phyloP scores from a whole-genome alignment of 2,888 invertebrate species.

The Tolmerus cingulatus region DNA sequence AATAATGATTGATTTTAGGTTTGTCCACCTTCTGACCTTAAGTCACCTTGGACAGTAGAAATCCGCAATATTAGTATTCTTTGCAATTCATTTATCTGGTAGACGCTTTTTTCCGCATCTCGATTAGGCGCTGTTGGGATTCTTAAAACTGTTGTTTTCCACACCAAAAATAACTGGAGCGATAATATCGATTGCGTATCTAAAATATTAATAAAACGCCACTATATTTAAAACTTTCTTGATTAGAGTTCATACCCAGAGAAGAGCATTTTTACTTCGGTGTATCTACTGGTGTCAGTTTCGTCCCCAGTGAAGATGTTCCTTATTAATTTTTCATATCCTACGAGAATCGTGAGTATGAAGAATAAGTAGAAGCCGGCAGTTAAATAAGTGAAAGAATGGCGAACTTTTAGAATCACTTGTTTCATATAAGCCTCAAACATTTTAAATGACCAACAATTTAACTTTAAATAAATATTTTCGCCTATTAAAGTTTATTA shows the following conservation, averaged over 20 bases:
- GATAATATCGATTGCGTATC: slow-evolving; percentile 64
- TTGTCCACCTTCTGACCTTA: neutral
- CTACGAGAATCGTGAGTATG: slow-evolving; percentile 69
- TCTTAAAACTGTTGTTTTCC: slow-evolving; percentile 59
- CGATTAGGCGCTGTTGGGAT: slow-evolving; percentile 60
- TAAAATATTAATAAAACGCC: slow-evolving; percentile 50
- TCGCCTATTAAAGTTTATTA: too few relatives aligned
- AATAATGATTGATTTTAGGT: slow-evolving; percentile 55
- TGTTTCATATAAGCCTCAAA: neutral
- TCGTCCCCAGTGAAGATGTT: slow-evolving; percentile 70
- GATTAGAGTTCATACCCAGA: neutral
- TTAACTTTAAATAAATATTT: too few relatives aligned
- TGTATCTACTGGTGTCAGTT: slow-evolving; percentile 73
- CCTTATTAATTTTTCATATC: slow-evolving; percentile 71
- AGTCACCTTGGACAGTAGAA: slow-evolving; percentile 57
- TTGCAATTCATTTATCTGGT: slow-evolving; percentile 41
- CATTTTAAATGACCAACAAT: too few relatives aligned
- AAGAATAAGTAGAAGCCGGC: slow-evolving; percentile 72
- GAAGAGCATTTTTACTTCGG: slow-evolving; percentile 55
- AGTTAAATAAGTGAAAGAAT: too few relatives aligned
- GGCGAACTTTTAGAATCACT: neutral
- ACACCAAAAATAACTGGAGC: slow-evolving; percentile 64
- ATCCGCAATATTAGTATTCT: slow-evolving; percentile 51
- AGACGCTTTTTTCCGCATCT: slow-evolving; percentile 36
- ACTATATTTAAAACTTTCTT: neutral